These are phyloP conservation scores for Trachelus stipa DNA, from an alignment of 2,888 invertebrate species.

Conservation along the genomic window DNA sequence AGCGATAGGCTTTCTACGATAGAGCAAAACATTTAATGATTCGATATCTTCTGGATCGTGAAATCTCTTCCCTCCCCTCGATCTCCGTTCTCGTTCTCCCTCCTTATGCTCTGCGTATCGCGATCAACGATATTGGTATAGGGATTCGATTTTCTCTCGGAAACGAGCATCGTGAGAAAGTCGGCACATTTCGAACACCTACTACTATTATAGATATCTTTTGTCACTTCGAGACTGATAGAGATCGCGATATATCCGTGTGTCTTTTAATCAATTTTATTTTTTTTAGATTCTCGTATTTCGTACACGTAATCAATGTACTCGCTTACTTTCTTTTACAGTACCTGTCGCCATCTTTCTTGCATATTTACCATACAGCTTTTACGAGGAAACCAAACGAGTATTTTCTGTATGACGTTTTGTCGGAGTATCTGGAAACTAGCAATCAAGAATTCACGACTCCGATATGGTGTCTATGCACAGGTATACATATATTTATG, in stretches of 20 bases:
- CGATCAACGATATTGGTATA: neutral
- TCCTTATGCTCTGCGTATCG: neutral
- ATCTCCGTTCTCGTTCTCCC: neutral
- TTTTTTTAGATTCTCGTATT: neutral
- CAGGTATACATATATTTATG: neutral
- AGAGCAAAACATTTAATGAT: neutral
- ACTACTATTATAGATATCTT: neutral
- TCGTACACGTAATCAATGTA: neutral
- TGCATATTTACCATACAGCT: neutral
- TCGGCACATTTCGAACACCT: neutral
- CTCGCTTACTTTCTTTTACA: neutral
- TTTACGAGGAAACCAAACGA: neutral
- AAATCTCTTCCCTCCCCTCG: slow-evolving; percentile 1
- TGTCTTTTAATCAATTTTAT: neutral
- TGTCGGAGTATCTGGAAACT: neutral
- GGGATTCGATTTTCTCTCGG: neutral
- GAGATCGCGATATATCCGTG: neutral
- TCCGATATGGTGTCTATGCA: neutral
- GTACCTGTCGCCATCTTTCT: neutral
- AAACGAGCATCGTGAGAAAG: neutral
- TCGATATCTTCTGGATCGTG: neutral
- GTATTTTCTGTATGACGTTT: neutral
- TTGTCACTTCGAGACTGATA: neutral
- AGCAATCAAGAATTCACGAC: neutral
- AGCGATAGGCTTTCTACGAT: neutral